phyloP scores from a whole-genome alignment of 2,113 vertebrate genomes.

The Cavia aperea region DNA sequence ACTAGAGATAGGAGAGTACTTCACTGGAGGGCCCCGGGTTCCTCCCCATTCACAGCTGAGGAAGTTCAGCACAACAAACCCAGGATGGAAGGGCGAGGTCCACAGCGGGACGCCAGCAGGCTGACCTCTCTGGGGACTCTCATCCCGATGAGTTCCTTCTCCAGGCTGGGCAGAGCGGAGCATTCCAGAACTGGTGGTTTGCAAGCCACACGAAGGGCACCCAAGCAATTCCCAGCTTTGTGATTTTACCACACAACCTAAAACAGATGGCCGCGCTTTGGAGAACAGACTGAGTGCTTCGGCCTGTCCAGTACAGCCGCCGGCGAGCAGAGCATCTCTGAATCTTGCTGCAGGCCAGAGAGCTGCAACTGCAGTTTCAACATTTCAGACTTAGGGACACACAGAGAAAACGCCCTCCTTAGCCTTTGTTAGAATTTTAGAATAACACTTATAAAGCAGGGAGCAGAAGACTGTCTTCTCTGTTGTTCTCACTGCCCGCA shows the following conservation, averaged over 20 bases:
- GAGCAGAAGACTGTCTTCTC: background rate
- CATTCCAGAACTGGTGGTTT: constrained; percentile 39
- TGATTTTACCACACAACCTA: background rate
- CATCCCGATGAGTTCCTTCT: background rate
- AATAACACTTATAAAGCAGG: background rate
- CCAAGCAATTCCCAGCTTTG: background rate
- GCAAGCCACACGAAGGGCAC: background rate
- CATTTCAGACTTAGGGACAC: background rate
- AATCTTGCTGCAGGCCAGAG: background rate
- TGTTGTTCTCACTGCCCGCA: background rate
- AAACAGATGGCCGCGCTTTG: constrained; percentile 32
- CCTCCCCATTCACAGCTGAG: background rate
- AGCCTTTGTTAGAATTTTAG: background rate
- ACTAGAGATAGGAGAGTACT: background rate
- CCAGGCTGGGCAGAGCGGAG: background rate
- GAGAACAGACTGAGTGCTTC: background rate
- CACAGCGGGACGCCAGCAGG: background rate
- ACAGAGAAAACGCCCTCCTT: background rate
- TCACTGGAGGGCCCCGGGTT: background rate
- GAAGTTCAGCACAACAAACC: background rate
- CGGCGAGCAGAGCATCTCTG: background rate
- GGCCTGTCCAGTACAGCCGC: background rate
- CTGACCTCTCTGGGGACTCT: background rate
- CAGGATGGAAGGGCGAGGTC: background rate
- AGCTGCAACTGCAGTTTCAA: background rate